Evolutionary conservation across 2,797 vertebrate genomes (phyloP), one percentile per base, ranked within the genome.

Genomic region (Malurus splendens): DNA sequence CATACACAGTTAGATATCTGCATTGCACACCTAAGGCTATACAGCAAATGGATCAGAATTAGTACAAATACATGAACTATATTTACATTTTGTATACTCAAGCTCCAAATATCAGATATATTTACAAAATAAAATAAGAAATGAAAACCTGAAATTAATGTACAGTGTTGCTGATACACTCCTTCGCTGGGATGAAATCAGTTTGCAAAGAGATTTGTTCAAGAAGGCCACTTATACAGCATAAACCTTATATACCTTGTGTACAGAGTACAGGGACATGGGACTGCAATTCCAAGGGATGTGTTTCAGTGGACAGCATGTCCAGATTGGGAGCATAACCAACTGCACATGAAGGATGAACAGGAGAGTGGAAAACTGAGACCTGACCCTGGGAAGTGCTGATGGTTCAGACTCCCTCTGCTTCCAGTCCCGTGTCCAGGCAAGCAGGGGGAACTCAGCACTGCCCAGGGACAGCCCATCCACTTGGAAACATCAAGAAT

Each of bases 41-140:
- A 99, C 98, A 99, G 99, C 98, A 97, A 98, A 98, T 99, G 98
- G 98, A 98, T 99, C 98, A 98, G 98, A 98, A 98, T 99, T 98
- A 99, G 99, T 99, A 99, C 99, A 99, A 99, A 99, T 99, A 99
- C 99, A 98, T 98, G 98, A 99, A 98, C 98, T 98, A 96, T 99
- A 99, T 99, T 99, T 99, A 99, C 99, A 99, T 98, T 99, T 99
- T 98, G 98, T 97, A 98, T 98, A 98, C 98, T 98, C 98, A 98
- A 99, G 98, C 99, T 98, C 98, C 98, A 98, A 98, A 98, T 98
- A 97, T 98, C 98, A 80, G 96, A 98, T 98, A 98, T 99, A 99
- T 99, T 99, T 99, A 99, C 99, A 99, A 98, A 99, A 98, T 98
- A 98, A 99, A 98, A 97, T 96, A 98, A 98, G 98, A 98, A 98